phyloP scores from a whole-genome alignment of 1,140 invertebrate genomes.

The Leucophenga varia region DNA sequence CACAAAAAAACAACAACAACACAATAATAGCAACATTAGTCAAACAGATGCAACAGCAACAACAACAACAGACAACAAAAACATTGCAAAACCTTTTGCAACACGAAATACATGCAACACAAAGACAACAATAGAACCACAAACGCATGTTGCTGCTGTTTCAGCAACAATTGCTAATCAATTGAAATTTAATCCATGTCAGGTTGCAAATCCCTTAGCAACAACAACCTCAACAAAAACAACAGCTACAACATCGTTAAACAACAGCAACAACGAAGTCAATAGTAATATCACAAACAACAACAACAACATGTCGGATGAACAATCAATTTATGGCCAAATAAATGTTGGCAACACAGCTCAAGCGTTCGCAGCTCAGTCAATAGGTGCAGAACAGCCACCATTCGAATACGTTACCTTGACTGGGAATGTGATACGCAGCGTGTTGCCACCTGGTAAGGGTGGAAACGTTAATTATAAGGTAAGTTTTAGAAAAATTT shows the following conservation, averaged over 20 bases:
- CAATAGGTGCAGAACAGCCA: conserved; percentile 28
- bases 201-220: conserved; percentile 34
- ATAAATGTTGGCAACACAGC: conserved; percentile 21
- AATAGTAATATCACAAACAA: conserved; percentile 6
- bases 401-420: conserved; percentile 52
- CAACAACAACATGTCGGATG: conserved; percentile 33
- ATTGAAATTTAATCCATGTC: conserved; percentile 55
- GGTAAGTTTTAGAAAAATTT: no score
- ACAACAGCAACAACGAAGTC: conserved; percentile 12
- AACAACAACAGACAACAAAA: conserved; percentile 41
- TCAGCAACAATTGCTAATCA: conserved; percentile 51
- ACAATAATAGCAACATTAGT: conserved; percentile 16
- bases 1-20: conserved; percentile 18
- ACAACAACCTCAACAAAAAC: conserved; percentile 19
- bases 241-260: conserved; percentile 14
- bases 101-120: conserved; percentile 19
- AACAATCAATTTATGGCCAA: conserved; percentile 41
- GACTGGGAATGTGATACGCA: conserved; percentile 52
- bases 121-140: conserved; percentile 14
- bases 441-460: conserved; percentile 53
- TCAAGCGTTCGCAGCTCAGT: background rate
- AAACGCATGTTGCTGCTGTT: conserved; percentile 43
- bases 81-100: conserved; percentile 30
- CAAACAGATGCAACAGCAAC: conserved; percentile 19
- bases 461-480: conserved; percentile 40